Conservation (phyloP, 1,140 invertebrate genomes). For the Archegozetes longisetosus region DNA sequence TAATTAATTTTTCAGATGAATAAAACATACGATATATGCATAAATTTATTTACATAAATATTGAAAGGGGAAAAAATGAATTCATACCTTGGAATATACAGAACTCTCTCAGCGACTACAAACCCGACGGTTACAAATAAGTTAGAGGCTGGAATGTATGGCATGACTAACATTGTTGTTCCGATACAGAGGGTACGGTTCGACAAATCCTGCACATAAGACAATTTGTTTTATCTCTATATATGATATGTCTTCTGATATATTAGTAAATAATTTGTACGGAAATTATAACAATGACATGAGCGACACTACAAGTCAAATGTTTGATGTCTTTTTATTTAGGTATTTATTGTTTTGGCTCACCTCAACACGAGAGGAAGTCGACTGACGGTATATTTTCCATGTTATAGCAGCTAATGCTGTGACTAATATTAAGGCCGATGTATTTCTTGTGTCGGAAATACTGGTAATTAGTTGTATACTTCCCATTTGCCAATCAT, state of each 20-base stretch:
- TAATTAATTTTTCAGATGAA: too few species aligned
- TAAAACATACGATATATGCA: too few species aligned
- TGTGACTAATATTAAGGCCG: conserved; percentile 6
- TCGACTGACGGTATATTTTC: background rate
- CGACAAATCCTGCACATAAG: too few species aligned
- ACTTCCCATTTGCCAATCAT: conserved; percentile 43
- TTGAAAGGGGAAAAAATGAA: too few species aligned
- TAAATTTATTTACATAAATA: too few species aligned
- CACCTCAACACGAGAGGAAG: background rate
- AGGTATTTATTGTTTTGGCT: background rate
- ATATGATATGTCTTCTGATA: background rate
- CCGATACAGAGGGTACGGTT: background rate
- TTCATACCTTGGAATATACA: conserved; percentile 80
- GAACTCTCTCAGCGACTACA: conserved; percentile 83
- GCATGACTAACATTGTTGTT: conserved; percentile 39
- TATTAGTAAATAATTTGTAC: background rate
- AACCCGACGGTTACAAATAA: conserved; percentile 94
- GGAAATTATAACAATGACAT: background rate
- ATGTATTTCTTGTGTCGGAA: conserved; percentile 32
- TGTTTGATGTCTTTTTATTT: background rate
- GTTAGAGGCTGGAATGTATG: conserved; percentile 90
- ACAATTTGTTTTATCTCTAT: too few species aligned
- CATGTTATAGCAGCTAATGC: background rate
- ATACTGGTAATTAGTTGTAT: conserved; percentile 32
- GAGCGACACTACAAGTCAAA: background rate